Evolutionary conservation across 92 coral and sea anemone species (phyloP), one percentile per base, ranked within the genome.

Genomic region (Montipora capitata): DNA sequence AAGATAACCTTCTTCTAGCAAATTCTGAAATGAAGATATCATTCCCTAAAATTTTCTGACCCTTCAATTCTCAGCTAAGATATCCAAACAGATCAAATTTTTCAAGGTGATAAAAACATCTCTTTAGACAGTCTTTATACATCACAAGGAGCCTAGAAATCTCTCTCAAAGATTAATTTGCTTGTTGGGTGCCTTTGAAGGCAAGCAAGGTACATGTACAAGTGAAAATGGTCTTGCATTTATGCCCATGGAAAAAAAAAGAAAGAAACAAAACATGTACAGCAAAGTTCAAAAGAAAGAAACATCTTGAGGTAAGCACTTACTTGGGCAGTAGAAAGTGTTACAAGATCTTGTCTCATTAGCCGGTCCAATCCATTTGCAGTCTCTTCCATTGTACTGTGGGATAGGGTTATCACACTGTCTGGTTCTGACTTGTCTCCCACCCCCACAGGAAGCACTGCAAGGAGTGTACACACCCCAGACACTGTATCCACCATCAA

Each of bases 301-400:
- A 63, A 18, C 9, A 16, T n/a, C 8, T 17, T 63, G 10, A 3
- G 10, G 17, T 5, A 1, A 4, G 6, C 67, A 68, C 96, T 91
- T 93, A 95, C 98, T 95, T 86, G 98, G 98, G 69, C 96, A 95
- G 85, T 93, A 95, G 92, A 95, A 95, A 1, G 98, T 98, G 76
- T 98, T 97, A 38, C 99, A 97, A 52, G 94, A 86, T 83, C 96
- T 94, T 7, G 99, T 92, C 87, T 97, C 98, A 74, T 96, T 96
- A 18, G 95, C 93, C 63, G 96, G 93, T 10, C 99, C 99, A 41
- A 92, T 86, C 38, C 93, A 87, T 10, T 83, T 48, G 84, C 99
- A 98, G 90, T 88, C 96, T 77, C 92, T 91, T 41, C 99, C 99
- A 27, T 96, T 96, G 91, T 85, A 96, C 79, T 83, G 87, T 12